These are phyloP conservation scores for Charina bottae DNA, from an alignment of 2,113 vertebrate genomes.

Conservation along the genomic window DNA sequence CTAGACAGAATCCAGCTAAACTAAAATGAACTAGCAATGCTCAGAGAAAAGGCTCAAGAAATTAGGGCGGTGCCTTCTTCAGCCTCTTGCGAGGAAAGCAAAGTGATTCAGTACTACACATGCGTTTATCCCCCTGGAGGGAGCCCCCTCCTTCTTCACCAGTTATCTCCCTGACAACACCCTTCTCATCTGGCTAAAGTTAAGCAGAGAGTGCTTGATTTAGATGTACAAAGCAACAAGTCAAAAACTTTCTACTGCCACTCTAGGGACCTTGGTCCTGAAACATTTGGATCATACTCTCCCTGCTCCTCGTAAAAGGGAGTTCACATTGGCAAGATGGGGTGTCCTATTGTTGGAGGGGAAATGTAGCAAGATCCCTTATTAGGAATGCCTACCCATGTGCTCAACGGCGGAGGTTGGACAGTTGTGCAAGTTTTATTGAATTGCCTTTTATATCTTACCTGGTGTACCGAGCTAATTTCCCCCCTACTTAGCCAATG, in stretches of 20 bases:
- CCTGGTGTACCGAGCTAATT: neutral
- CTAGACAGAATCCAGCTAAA: no score
- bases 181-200: neutral
- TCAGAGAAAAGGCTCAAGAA: no score
- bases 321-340: neutral
- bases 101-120: no score
- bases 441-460: neutral
- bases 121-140: no score
- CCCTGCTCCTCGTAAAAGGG: neutral
- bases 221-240: neutral
- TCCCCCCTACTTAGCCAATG: neutral
- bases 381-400: neutral
- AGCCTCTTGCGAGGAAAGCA: no score
- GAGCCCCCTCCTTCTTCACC: no score
- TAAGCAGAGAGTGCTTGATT: neutral
- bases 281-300: neutral
- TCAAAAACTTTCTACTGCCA: neutral
- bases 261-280: neutral
- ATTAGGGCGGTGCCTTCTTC: no score
- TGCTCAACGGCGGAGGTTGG: neutral
- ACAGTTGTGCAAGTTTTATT: neutral
- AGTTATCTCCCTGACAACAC: no score
- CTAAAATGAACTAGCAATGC: no score
- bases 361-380: neutral
- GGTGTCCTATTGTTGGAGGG: no score